Base-by-base conservation (phyloP, 2,797 vertebrate genomes). In the Pogonophryne albipinna region DNA sequence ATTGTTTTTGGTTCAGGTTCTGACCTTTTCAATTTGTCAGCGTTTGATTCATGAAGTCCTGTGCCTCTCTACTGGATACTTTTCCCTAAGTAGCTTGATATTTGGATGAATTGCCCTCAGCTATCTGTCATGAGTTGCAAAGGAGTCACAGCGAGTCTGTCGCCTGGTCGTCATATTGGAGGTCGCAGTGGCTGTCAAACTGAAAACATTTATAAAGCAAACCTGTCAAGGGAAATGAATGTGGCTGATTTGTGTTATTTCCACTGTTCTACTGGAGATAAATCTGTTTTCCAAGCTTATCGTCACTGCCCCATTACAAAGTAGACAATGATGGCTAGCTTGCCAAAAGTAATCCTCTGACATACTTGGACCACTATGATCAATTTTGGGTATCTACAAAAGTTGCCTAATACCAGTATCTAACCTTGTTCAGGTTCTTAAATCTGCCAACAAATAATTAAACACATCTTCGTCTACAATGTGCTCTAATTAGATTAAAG, bases 21-120 rank as follows among this genome's bases (percentile, higher is more conserved):
- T 55, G 63, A 82, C 63, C 38, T 73, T 46, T 27, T 44, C 4
- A 14, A 2, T 27, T 16, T 51, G 10, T 49, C 38, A 69, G 23
- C 38, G n/a, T 69, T 60, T 60, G 50, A 72, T 65, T 66, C 19
- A 41, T 66, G 23, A 68, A 53, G 66, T 71, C 53, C 23, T 41
- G 71, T 41, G 71, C 4, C 52, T 23, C 16, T 51, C 19, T 42
- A 42, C 58, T 13, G 9, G 60, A 41, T 42, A 11, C 51, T 31
- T 51, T 14, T 15, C 2, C 12, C 12, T 61, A 44, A 63, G 53
- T 31, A 45, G 61, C n/a, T 71, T 53, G 27, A 62, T 74, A 38
- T 67, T 80, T 44, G 57, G 60, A 59, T 66, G 67, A 68, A 42
- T 20, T 51, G 45, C 64, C 50, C 61, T 53, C 19, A 27, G 56